These are phyloP conservation scores for Cygnus atratus DNA, from an alignment of 2,113 vertebrate species.

Conservation along the genomic window DNA sequence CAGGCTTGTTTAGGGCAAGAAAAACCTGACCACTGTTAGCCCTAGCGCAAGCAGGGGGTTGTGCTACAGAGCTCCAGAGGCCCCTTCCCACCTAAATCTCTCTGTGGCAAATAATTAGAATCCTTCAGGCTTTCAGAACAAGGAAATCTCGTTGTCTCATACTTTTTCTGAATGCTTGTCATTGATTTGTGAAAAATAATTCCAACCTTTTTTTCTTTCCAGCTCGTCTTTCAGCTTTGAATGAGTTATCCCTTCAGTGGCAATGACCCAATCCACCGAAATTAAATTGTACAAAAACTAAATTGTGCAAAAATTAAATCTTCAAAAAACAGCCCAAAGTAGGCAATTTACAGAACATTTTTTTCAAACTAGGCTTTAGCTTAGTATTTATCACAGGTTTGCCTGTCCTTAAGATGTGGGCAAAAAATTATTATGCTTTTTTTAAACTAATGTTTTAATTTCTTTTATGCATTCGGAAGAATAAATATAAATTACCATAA, in stretches of 20 bases:
- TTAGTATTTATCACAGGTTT: not conserved
- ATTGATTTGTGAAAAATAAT: not conserved
- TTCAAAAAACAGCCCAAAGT: not conserved
- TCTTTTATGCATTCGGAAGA: constrained; percentile 14
- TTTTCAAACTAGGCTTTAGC: not conserved
- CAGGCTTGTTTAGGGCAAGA: not conserved
- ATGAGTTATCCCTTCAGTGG: not conserved
- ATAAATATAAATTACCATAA: constrained; percentile 49
- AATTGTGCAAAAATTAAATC: not conserved
- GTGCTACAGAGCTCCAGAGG: not conserved
- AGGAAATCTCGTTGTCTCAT: not conserved
- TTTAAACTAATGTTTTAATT: not conserved
- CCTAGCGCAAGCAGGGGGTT: not conserved
- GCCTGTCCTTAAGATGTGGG: not conserved
- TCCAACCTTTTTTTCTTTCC: not conserved
- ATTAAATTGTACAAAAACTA: not conserved
- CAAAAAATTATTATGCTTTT: not conserved
- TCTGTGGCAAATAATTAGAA: not conserved
- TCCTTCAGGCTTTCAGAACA: accelerated
- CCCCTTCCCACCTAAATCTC: not conserved
- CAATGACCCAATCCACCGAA: not conserved
- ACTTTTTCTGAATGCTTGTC: not conserved
- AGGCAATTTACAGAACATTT: not conserved
- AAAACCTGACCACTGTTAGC: not conserved
- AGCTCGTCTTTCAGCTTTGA: not conserved